Percentiles rank a stretch among this genome's conserved stretches.
Conservation (phyloP, 2,888 invertebrate genomes). For the Synergus gifuensis region DNA sequence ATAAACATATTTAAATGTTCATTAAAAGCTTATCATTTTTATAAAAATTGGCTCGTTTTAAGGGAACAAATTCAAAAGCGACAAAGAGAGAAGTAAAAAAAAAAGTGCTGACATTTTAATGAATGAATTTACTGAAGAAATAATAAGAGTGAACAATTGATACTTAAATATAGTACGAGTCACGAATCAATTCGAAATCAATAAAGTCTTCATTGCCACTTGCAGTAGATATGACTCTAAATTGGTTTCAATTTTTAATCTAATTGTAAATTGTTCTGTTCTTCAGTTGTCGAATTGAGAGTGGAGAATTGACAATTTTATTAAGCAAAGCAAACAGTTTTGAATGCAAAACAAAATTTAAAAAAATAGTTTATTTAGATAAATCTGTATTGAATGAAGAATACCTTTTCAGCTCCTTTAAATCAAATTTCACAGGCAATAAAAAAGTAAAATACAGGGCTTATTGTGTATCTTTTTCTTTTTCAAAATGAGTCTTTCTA, state of each 20-base stretch:
- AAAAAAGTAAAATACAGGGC: neutral
- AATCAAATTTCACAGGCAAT: neutral
- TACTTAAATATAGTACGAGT: neutral
- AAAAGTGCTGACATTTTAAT: neutral
- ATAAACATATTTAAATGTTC: no score
- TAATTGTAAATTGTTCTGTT: constrained; percentile 10
- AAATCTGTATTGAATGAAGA: neutral
- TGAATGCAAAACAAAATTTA: neutral
- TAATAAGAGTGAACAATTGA: neutral
- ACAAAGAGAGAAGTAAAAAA: neutral
- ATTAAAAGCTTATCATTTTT: neutral
- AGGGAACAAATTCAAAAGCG: neutral
- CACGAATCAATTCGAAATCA: constrained; percentile 5
- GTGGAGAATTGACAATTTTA: neutral
- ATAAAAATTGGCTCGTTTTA: neutral
- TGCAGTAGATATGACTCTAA: neutral
- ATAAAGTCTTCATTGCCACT: constrained; percentile 25
- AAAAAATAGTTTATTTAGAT: neutral
- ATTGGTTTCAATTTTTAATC: constrained; percentile 21
- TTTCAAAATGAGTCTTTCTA: neutral
- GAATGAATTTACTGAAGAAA: neutral
- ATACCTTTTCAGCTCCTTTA: neutral
- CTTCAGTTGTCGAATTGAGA: neutral
- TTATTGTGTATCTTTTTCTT: neutral
- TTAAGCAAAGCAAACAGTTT: neutral